A percentile compares a stretch with the other conserved stretches of the same genome.
These are phyloP conservation scores for Discoglossus pictus DNA, from an alignment of 2,797 vertebrate genomes.

Conservation along the genomic window DNA sequence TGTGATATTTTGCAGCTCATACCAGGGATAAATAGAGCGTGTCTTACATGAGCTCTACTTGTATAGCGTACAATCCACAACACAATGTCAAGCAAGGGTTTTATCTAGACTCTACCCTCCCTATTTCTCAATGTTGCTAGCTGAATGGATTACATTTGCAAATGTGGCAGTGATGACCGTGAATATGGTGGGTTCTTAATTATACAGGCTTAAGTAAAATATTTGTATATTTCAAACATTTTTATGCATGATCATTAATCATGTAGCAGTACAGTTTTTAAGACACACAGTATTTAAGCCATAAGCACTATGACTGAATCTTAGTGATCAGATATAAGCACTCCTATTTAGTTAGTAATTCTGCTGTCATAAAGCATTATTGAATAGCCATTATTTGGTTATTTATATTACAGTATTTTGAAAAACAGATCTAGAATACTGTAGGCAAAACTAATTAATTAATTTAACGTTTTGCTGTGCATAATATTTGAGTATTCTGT, in stretches of 20 bases:
- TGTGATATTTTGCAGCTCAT: constrained; percentile 7
- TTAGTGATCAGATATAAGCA: neutral
- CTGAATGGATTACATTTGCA: neutral
- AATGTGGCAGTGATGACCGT: constrained; percentile 20
- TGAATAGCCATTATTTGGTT: neutral
- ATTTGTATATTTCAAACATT: constrained; percentile 20
- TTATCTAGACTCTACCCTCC: neutral
- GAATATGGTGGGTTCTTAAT: neutral
- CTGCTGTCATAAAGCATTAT: neutral
- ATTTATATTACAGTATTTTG: too few species aligned
- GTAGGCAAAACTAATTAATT: too few species aligned
- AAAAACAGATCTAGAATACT: too few species aligned
- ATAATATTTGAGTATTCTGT: too few species aligned
- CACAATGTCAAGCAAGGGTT: neutral
- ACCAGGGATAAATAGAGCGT: constrained; percentile 4
- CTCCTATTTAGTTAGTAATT: neutral
- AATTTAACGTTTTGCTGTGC: too few species aligned
- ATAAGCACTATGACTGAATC: constrained; percentile 23
- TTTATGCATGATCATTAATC: constrained; percentile 21
- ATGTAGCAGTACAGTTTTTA: constrained; percentile 13
- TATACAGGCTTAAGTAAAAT: neutral
- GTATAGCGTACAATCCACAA: neutral
- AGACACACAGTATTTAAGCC: constrained; percentile 30
- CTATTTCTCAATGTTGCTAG: constrained; percentile 5
- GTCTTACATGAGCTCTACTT: neutral